Evolutionary conservation across 2,113 vertebrate genomes (phyloP), one percentile per base, ranked within the genome.

Genomic region (Albula glossodonta): DNA sequence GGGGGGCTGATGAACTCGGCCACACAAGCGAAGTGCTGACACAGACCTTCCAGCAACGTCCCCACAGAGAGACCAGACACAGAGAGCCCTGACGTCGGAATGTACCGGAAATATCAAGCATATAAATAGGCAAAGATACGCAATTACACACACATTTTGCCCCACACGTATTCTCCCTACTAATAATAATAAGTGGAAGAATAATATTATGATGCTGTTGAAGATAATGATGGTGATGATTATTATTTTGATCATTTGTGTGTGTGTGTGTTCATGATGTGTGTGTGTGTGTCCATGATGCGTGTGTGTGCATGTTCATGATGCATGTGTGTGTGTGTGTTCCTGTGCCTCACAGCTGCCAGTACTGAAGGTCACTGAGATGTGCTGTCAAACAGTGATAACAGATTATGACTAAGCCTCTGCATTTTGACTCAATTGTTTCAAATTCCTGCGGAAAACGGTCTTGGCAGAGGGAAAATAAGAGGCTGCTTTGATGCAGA

Each of bases 21-120:
- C 63, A 56, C 56, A 50, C 1, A 81, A 81, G 41, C 49, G 51
- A 83, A 31, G 63, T 77, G 86, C 85, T 78, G 82, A 74, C 83
- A 66, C 82, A 66, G 77, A 74, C 87, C 80, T 22, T 51, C 79
- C 53, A n/a, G 60, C 48, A 41, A 52, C 82, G 22, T 41, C 22
- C 11, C 25, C 77, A 53, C 81, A 83, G 80, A 31, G n/a, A 57
- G 78, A 87, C 78, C 66, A n/a, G 74, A n/a, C 48, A 57, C 63
- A 84, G 66, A 60, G 41, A 51, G 13, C 19, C 80, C 74, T 60
- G 84, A 41, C 41, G 78, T 85, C 51, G 22, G 80, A 6, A 5
- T 31, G 78, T 78, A 74, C 51, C 31, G 22, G 66, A 78, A 78
- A 13, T 70, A 78, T 51, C 51, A 51, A 84, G n/a, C 49, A 19